These are phyloP conservation scores for Oasisia sp. DNA, from an alignment of 2,888 invertebrate species.

Conservation along the genomic window DNA sequence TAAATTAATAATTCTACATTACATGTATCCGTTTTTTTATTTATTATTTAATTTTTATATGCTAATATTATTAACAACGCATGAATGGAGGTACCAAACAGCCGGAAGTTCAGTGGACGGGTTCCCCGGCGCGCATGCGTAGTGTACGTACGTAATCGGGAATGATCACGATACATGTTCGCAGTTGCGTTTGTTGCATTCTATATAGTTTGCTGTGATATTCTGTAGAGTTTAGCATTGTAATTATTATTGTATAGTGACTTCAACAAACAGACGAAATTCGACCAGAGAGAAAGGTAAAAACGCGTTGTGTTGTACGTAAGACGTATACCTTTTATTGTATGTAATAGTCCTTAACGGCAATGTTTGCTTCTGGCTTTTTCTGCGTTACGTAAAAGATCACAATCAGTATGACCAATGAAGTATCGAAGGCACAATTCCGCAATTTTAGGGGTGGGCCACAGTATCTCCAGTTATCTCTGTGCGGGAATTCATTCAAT, in stretches of 20 bases:
- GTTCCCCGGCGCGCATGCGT: not conserved
- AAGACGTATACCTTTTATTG: not conserved
- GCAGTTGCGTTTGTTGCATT: not conserved
- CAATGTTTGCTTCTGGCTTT: not conserved
- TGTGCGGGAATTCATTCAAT: too few relatives aligned
- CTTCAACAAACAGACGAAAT: not conserved
- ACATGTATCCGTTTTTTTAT: not conserved
- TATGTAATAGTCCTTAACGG: not conserved
- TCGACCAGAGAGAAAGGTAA: not conserved
- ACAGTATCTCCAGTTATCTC: too few relatives aligned
- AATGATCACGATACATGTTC: not conserved
- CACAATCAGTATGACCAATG: not conserved
- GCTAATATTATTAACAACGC: not conserved
- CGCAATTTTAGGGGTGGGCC: too few relatives aligned
- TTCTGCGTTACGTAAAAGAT: constrained; percentile 10
- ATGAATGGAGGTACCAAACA: not conserved
- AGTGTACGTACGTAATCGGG: not conserved
- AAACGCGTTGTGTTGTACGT: not conserved
- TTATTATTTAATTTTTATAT: not conserved
- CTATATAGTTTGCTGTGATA: not conserved
- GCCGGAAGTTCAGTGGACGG: not conserved
- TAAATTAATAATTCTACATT: not conserved
- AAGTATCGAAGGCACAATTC: not conserved
- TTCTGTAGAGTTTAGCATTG: not conserved
- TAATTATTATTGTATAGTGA: not conserved